Conservation (phyloP, 2,797 vertebrate genomes). For the Sebastes vulpes region DNA sequence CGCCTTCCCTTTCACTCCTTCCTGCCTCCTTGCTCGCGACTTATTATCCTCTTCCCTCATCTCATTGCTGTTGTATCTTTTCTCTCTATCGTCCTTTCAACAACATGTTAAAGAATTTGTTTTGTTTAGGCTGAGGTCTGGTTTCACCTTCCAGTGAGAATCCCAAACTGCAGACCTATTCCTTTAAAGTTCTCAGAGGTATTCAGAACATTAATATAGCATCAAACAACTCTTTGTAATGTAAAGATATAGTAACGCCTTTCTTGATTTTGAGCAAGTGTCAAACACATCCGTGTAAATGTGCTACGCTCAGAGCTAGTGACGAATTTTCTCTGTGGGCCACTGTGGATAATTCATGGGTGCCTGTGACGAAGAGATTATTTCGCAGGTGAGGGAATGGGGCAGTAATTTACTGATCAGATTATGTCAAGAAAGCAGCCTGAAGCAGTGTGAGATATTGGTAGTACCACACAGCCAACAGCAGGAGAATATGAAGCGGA, state of each 20-base stretch:
- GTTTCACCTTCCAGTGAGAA: neutral
- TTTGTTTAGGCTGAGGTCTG: neutral
- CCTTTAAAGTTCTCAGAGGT: neutral
- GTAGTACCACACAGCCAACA: neutral
- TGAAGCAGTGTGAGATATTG: neutral
- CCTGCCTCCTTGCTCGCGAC: neutral
- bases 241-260: too few relatives aligned
- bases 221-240: neutral
- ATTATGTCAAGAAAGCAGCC: neutral
- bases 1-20: slow-evolving; percentile 65
- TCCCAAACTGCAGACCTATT: neutral
- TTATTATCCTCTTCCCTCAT: neutral
- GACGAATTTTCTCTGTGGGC: neutral
- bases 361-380: neutral
- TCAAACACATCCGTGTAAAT: too few relatives aligned
- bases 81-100: neutral
- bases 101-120: neutral
- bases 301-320: too few relatives aligned
- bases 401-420: neutral
- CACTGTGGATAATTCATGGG: neutral
- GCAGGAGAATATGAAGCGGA: neutral
- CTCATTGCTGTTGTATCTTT: neutral
- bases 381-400: neutral
- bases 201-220: neutral
- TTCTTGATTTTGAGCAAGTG: too few relatives aligned